phyloP scores from a whole-genome alignment of 2,888 invertebrate species.

The Harpalus rubripes region DNA sequence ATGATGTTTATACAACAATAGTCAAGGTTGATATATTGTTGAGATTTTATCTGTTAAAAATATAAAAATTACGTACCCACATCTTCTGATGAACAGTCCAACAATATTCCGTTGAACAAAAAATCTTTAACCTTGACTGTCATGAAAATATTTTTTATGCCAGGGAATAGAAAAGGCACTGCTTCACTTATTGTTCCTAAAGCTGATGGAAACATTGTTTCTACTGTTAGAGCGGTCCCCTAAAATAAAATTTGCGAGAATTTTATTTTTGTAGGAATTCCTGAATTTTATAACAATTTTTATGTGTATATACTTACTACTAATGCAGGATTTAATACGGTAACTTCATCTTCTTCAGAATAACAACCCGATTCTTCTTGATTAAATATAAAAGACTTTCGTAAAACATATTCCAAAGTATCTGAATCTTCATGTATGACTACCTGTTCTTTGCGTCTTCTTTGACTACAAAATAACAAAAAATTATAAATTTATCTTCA shows the following conservation, averaged over 20 bases:
- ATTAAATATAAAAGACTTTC: slow-evolving; percentile 80
- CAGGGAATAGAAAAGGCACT: slow-evolving; percentile 79
- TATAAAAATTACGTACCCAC: slow-evolving; percentile 76
- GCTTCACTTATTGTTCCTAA: slow-evolving; percentile 78
- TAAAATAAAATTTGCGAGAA: slow-evolving; percentile 70
- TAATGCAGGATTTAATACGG: slow-evolving; percentile 81
- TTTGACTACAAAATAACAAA: slow-evolving; percentile 69
- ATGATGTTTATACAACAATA: slow-evolving; percentile 2
- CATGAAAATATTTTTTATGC: slow-evolving; percentile 78
- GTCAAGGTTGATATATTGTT: slow-evolving; percentile 3
- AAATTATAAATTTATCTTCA: no score
- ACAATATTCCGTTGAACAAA: slow-evolving; percentile 80
- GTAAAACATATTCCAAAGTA: slow-evolving; percentile 79
- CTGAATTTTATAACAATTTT: no score
- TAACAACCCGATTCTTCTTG: slow-evolving; percentile 77
- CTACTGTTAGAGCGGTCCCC: slow-evolving; percentile 77
- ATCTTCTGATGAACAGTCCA: slow-evolving; percentile 78
- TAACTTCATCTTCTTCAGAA: slow-evolving; percentile 79
- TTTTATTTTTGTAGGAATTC: neutral
- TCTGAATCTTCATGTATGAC: slow-evolving; percentile 77
- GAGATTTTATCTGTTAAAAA: slow-evolving; percentile 27
- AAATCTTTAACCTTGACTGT: slow-evolving; percentile 79
- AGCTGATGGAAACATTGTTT: slow-evolving; percentile 77
- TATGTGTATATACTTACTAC: slow-evolving; percentile 76
- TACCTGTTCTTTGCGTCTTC: slow-evolving; percentile 70